Base-by-base conservation (phyloP, 2,888 invertebrate species). In the Xestobium rufovillosum region DNA sequence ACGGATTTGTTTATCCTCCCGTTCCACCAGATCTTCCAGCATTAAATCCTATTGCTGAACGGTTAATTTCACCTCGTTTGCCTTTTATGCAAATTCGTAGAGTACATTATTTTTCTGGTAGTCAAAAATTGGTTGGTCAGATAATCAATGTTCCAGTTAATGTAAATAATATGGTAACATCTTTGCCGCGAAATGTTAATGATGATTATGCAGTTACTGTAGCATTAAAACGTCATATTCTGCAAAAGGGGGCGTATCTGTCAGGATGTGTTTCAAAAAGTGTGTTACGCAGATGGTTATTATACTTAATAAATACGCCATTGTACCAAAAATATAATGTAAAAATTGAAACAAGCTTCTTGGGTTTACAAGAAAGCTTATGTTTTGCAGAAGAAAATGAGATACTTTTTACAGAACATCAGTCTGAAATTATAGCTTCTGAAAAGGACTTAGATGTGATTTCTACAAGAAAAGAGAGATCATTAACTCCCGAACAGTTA, bases 21-120 rank as follows among this genome's bases (percentile, higher is more conserved):
- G 11, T 37, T 37, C 31, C 37, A 25, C 26, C 31, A 6, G 31
- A 37, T n/a, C n/a, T n/a, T n/a, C n/a, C n/a, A n/a, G n/a, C n/a
- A n/a, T n/a, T n/a, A n/a, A n/a, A n/a, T n/a, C 26, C 26, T 3
- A 32, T 37, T 14, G 25, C 37, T 25, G 37, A 37, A 32, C 31
- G 37, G 3, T 32, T 32, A 32, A 37, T 37, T 32, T 37, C 37
- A 19, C 37, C 37, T 13, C 31, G 37, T 25, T 32, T 31, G 9
- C 32, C 37, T 26, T 37, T 32, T 15, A 37, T 37, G 37, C 31
- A 37, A 25, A 37, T 37, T 25, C 31, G 37, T 19, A 37, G 14
- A 32, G 14, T 37, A n/a, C 37, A 32, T 26, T 32, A 37, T 37
- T 31, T 37, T 27, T 9, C 28, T 27, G 28, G 28, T 27, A n/a